phyloP scores from a whole-genome alignment of 2,797 vertebrate species.

The Helicolenus hilgendorfi region DNA sequence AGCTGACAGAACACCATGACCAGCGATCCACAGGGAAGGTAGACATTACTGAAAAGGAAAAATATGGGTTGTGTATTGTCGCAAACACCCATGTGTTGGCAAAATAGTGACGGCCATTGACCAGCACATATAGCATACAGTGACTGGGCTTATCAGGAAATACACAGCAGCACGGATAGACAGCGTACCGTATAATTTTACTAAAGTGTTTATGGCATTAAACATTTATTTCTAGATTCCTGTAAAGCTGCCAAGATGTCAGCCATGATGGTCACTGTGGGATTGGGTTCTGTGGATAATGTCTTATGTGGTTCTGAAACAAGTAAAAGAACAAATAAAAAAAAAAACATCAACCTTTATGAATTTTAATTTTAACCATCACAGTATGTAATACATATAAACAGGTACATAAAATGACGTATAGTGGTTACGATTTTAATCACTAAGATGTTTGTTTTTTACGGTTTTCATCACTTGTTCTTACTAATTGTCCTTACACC shows the following conservation, averaged over 20 bases:
- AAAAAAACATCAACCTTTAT: too few species aligned
- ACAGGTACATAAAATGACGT: too few species aligned
- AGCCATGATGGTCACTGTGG: background rate
- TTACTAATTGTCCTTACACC: too few species aligned
- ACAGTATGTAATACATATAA: too few species aligned
- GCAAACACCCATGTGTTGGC: constrained; percentile 3
- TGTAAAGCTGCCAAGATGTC: background rate
- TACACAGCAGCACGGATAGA: background rate
- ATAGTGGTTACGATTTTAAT: too few species aligned
- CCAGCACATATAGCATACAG: background rate
- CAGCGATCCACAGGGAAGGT: constrained; percentile 47
- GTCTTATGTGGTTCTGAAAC: background rate
- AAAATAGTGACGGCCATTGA: background rate
- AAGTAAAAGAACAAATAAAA: too few species aligned
- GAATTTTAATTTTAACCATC: too few species aligned
- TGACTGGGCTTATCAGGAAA: background rate
- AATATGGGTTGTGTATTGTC: background rate
- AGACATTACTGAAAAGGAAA: constrained; percentile 7
- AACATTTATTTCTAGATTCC: background rate
- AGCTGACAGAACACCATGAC: constrained; percentile 79
- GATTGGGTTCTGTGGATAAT: background rate
- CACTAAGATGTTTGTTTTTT: too few species aligned
- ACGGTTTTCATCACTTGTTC: too few species aligned
- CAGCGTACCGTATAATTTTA: background rate
- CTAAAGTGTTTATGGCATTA: background rate